Evolutionary conservation across 1,140 invertebrate species (phyloP).

Genomic region (Battus philenor): DNA sequence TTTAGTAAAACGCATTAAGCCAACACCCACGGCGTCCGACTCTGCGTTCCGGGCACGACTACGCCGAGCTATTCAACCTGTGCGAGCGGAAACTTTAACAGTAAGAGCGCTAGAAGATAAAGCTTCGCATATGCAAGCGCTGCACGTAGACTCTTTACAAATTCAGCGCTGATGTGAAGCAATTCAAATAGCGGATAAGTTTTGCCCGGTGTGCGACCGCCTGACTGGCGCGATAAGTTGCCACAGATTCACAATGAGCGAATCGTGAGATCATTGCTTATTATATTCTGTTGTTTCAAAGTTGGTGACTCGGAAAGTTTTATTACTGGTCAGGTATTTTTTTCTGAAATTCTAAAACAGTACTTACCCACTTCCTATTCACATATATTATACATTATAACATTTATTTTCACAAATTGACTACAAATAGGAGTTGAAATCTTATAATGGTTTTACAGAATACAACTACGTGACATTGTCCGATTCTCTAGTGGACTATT

Average conservation of each 20-base stretch:
- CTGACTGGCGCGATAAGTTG: constrained; percentile 58
- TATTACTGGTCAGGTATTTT: not conserved
- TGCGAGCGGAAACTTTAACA: constrained; percentile 44
- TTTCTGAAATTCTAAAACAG: not conserved
- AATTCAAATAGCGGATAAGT: constrained; percentile 63
- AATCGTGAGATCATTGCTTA: constrained; percentile 53
- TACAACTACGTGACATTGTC: too few species aligned
- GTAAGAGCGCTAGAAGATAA: constrained; percentile 53
- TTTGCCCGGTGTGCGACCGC: constrained; percentile 42
- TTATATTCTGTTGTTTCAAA: constrained; percentile 26
- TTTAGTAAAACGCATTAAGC: too few species aligned
- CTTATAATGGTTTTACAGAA: too few species aligned
- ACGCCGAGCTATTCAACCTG: constrained; percentile 26
- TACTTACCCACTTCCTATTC: not conserved
- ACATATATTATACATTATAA: too few species aligned
- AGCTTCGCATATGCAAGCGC: constrained; percentile 48
- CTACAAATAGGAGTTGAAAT: too few species aligned
- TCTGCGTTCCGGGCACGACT: constrained; percentile 19
- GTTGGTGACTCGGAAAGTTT: too few species aligned
- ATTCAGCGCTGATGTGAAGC: constrained; percentile 58
- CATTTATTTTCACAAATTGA: too few species aligned
- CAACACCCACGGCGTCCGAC: constrained; percentile 8
- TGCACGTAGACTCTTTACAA: constrained; percentile 69
- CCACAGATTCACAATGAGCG: constrained; percentile 47
- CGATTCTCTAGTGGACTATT: too few species aligned